These are phyloP conservation scores for Neomonachus schauinslandi DNA, from an alignment of 2,113 vertebrate species.

Conservation along the genomic window DNA sequence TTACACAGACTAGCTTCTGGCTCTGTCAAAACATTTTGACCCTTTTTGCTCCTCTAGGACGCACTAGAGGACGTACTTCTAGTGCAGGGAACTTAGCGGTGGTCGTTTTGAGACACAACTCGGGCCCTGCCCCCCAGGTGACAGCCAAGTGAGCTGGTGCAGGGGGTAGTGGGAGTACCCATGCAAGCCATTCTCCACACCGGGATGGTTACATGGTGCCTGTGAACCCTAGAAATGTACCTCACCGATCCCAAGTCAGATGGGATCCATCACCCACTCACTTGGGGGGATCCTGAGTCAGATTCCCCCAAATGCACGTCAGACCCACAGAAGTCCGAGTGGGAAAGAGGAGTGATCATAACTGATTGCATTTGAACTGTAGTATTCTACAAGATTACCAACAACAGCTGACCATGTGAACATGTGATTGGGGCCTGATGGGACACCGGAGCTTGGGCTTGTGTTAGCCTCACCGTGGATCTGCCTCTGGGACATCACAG, in stretches of 20 bases:
- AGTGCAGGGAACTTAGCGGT: too few species aligned
- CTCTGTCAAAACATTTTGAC: neutral
- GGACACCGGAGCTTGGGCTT: neutral
- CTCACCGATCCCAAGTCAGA: neutral
- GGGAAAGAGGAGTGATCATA: neutral
- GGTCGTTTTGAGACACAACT: neutral
- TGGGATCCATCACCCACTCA: neutral
- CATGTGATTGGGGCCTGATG: accelerated
- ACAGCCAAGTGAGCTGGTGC: neutral
- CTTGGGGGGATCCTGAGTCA: neutral
- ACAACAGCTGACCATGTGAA: neutral
- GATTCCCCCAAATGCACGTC: neutral
- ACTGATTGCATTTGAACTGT: accelerated
- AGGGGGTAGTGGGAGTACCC: accelerated
- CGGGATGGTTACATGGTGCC: neutral
- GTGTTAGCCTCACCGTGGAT: accelerated
- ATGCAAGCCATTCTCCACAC: accelerated
- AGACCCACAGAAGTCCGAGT: neutral
- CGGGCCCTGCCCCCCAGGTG: neutral
- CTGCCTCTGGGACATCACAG: neutral
- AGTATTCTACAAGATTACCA: too few species aligned
- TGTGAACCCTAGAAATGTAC: too few species aligned
- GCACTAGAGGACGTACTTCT: neutral
- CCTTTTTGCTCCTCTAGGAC: neutral
- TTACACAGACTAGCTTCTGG: neutral